phyloP scores from a whole-genome alignment of 2,113 vertebrate species.

The Dunckerocampus dactyliophorus region DNA sequence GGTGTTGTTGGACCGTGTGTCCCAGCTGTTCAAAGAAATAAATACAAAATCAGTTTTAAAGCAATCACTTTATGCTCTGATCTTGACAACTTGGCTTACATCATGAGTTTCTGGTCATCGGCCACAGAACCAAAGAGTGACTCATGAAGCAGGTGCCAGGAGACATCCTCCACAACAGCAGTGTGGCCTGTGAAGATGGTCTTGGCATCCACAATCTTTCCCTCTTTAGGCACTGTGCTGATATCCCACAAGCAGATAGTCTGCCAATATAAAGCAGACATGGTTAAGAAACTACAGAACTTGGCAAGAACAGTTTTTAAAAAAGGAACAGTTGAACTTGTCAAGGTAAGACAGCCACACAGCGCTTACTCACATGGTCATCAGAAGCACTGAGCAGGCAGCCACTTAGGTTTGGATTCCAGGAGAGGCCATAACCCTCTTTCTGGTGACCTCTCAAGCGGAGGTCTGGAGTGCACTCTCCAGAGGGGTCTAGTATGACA shows the following conservation, averaged over 20 bases:
- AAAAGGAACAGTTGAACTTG: not conserved
- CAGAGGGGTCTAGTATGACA: conserved; percentile 83
- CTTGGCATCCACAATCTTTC: conserved; percentile 96
- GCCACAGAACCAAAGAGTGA: conserved; percentile 96
- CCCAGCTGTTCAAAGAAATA: conserved; percentile 79
- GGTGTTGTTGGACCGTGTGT: conserved; percentile 95
- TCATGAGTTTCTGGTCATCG: conserved; percentile 98
- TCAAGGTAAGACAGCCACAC: not conserved
- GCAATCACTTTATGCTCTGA: not conserved
- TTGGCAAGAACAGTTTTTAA: not conserved
- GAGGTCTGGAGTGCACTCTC: conserved; percentile 94
- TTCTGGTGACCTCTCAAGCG: conserved; percentile 96
- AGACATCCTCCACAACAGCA: conserved; percentile 94
- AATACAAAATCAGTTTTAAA: not conserved
- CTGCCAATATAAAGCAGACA: conserved; percentile 62
- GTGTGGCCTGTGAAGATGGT: conserved; percentile 98
- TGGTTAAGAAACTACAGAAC: not conserved
- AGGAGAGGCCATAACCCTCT: conserved; percentile 95
- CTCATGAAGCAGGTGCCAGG: conserved; percentile 94
- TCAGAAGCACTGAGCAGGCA: conserved; percentile 96
- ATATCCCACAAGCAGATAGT: conserved; percentile 99
- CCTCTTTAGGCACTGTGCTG: conserved; percentile 94
- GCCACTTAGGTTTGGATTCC: conserved; percentile 97
- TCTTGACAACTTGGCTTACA: conserved; percentile 73
- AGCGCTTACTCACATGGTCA: conserved; percentile 81